Evolutionary conservation across 2,888 invertebrate species (phyloP), one percentile per base, ranked within the genome.

Genomic region (Orthosia gothica): DNA sequence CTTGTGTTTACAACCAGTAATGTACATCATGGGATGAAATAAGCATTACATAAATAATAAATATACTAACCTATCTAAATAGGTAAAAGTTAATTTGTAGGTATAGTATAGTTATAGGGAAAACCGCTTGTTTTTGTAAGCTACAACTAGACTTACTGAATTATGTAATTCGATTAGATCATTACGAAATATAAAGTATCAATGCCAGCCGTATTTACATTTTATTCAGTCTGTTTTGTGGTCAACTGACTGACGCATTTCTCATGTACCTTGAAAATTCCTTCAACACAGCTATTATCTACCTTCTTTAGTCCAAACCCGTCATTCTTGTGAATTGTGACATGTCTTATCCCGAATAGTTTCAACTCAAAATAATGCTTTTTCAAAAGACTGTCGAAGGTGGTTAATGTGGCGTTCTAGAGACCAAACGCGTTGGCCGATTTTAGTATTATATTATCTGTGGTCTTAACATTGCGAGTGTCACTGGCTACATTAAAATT

Each of bases 1-100:
- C n/a, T n/a, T 2, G 40, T 66, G 45, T 47, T 70, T 11, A 16
- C 26, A 45, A 71, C n/a, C 11, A 49, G 23, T 13, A 40, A 73
- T 58, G n/a, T 58, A 7, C 32, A 3, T n/a, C 23, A 20, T 9
- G 32, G 3, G 15, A 45, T 32, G 16, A 45, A 52, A 45, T 47
- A 52, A 7, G 32, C 32, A 7, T 32, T 32, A 32, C 7, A 32
- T 32, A 32, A 32, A 32, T 32, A 32, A 32, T 32, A 7, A 32
- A 32, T 32, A 32, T 32, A 32, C 32, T 32, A 7, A 32, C 32
- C 32, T n/a, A n/a, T n/a, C n/a, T 32, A 5, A 32, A 32, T 32
- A 32, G 32, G 32, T 50, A 3, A 50, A 50, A 50, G 18, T 50
- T 18, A 18, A 18, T 23, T 55, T 23, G 23, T 55, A 20, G 23